phyloP scores from a whole-genome alignment of 1,140 invertebrate species.

The Listronotus oregonensis region DNA sequence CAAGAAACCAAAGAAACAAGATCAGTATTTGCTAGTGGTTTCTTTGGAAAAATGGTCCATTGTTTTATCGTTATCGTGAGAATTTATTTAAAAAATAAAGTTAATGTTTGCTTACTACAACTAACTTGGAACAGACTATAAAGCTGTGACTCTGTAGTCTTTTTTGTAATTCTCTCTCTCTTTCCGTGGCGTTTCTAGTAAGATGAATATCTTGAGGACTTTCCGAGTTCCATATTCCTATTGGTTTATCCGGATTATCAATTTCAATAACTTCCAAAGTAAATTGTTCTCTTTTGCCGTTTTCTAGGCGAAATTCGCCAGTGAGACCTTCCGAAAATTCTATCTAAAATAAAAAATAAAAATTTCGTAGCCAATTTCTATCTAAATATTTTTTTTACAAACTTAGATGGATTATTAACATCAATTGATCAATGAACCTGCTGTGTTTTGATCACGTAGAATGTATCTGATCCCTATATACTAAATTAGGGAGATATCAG shows the following conservation, averaged over 20 bases:
- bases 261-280: slow-evolving; percentile 21
- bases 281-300: slow-evolving; percentile 19
- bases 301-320: slow-evolving; percentile 68
- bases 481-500: too few relatives aligned
- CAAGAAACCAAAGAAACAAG: too few relatives aligned
- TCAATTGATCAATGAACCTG: too few relatives aligned
- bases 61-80: too few relatives aligned
- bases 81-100: not conserved
- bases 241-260: slow-evolving; percentile 28
- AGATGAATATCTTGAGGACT: slow-evolving; percentile 22
- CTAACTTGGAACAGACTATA: slow-evolving; percentile 53
- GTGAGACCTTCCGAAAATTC: slow-evolving; percentile 33
- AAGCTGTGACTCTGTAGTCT: slow-evolving; percentile 41
- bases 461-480: too few relatives aligned
- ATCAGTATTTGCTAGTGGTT: too few relatives aligned
- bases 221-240: slow-evolving; percentile 36
- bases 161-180: slow-evolving; percentile 35
- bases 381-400: too few relatives aligned
- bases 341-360: not conserved
- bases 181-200: slow-evolving; percentile 34
- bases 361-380: too few relatives aligned
- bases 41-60: too few relatives aligned
- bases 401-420: too few relatives aligned
- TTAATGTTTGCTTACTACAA: not conserved
- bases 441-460: too few relatives aligned